A percentile compares a stretch with the other conserved stretches of the same genome.
These are phyloP conservation scores for Stegodyphus mimosarum DNA, from an alignment of 1,140 invertebrate genomes.

Conservation along the genomic window DNA sequence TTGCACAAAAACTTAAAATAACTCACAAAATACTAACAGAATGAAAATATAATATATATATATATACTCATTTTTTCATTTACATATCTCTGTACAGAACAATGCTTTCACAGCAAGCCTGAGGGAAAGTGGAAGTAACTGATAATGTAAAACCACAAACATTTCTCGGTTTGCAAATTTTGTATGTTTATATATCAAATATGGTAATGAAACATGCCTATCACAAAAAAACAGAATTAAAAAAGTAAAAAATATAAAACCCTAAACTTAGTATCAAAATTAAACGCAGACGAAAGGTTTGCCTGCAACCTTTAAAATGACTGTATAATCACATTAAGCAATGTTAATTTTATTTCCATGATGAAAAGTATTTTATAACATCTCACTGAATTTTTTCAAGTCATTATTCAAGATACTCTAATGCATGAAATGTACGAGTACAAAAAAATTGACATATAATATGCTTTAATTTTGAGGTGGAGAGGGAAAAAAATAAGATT, in stretches of 20 bases:
- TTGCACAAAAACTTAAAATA: constrained; percentile 48
- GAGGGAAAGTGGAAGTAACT: constrained; percentile 1
- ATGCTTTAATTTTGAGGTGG: too few relatives aligned
- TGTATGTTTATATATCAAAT: background rate
- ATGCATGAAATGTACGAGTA: background rate
- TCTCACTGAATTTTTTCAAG: background rate
- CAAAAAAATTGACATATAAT: too few relatives aligned
- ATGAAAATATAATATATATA: constrained; percentile 16
- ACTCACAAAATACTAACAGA: constrained; percentile 18
- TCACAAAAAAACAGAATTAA: too few relatives aligned
- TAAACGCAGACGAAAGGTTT: constrained; percentile 13
- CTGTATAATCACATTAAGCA: background rate
- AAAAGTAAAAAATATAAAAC: too few relatives aligned
- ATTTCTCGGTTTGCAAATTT: too few relatives aligned
- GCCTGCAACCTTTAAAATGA: constrained; percentile 32
- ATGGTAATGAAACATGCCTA: too few relatives aligned
- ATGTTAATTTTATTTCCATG: background rate
- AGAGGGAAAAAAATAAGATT: too few relatives aligned
- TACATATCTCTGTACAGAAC: constrained; percentile 48
- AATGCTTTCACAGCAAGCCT: constrained; percentile 24
- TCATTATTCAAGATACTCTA: background rate
- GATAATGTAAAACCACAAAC: background rate
- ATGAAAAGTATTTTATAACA: background rate
- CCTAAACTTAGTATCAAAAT: background rate
- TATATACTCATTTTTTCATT: constrained; percentile 4